phyloP scores from a whole-genome alignment of 1,140 invertebrate genomes.

The Hyphantria cunea region DNA sequence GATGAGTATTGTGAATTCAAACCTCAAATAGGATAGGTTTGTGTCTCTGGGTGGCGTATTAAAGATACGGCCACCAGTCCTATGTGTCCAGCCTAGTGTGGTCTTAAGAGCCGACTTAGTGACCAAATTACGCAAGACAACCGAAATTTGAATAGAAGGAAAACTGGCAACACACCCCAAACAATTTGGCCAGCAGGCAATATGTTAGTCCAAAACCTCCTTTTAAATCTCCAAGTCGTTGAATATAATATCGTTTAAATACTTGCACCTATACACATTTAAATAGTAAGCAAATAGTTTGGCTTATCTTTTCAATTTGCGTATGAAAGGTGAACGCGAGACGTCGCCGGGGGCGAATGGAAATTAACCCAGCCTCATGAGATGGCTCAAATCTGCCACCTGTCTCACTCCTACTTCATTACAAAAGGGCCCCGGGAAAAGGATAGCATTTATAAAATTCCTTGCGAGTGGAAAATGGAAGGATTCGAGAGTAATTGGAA shows the following conservation, averaged over 20 bases:
- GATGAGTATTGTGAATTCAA: too few relatives aligned
- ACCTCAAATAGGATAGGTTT: too few relatives aligned
- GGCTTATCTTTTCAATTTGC: conserved; percentile 47
- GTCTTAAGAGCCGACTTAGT: too few relatives aligned
- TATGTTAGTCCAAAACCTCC: neutral
- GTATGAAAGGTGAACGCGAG: conserved; percentile 44
- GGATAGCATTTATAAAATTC: conserved; percentile 50
- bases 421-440: conserved; percentile 21
- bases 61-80: too few relatives aligned
- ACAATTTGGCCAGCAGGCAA: too few relatives aligned
- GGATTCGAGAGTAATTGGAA: conserved; percentile 60
- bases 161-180: too few relatives aligned
- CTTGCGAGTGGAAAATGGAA: conserved; percentile 47
- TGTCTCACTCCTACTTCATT: conserved; percentile 27
- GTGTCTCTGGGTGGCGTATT: too few relatives aligned
- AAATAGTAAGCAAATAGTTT: conserved; percentile 38
- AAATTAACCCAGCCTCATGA: conserved; percentile 51
- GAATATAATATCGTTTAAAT: too few relatives aligned
- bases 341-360: conserved; percentile 45
- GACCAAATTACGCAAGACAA: too few relatives aligned
- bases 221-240: too few relatives aligned
- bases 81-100: too few relatives aligned
- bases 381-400: conserved; percentile 40
- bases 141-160: too few relatives aligned
- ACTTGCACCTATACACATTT: neutral